A percentile compares a stretch with the other conserved stretches of the same genome.
These are phyloP conservation scores for Drosophila tsacasi DNA, from an alignment of 1,140 invertebrate species.

Conservation along the genomic window DNA sequence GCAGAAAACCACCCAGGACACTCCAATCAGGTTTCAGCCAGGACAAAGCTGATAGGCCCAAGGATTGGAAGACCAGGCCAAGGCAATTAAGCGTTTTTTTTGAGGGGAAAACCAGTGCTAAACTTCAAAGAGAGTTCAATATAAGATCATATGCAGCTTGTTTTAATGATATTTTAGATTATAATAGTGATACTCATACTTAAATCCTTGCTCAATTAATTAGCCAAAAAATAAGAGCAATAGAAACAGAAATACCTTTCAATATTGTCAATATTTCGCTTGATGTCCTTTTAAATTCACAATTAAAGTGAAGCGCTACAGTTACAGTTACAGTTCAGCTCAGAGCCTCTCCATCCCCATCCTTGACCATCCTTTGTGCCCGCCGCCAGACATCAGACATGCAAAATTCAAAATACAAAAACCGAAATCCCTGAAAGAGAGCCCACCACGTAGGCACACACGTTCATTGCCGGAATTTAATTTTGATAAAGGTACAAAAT, in stretches of 20 bases:
- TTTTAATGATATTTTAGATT: neutral
- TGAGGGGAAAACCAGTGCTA: neutral
- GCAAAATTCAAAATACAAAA: slow-evolving; percentile 47
- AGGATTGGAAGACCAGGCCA: neutral
- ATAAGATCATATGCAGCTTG: too few relatives aligned
- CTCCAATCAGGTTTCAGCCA: slow-evolving; percentile 15
- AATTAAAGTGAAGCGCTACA: slow-evolving; percentile 28
- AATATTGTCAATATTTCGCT: neutral
- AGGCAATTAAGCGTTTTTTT: neutral
- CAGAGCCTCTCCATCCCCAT: neutral
- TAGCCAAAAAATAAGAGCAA: neutral
- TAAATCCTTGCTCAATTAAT: neutral
- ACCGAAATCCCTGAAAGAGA: slow-evolving; percentile 7
- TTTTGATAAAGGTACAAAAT: slow-evolving; percentile 85
- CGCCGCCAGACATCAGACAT: slow-evolving; percentile 50
- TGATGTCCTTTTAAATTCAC: neutral
- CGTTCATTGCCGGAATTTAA: slow-evolving; percentile 75
- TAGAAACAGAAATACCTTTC: neutral
- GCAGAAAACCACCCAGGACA: slow-evolving; percentile 16
- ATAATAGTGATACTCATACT: neutral
- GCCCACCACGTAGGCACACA: slow-evolving; percentile 57
- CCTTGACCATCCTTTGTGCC: neutral
- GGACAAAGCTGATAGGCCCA: slow-evolving; percentile 31
- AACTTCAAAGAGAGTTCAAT: neutral
- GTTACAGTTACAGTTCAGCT: neutral